These are phyloP conservation scores for Muscina levida DNA, from an alignment of 2,888 invertebrate genomes.

Conservation along the genomic window DNA sequence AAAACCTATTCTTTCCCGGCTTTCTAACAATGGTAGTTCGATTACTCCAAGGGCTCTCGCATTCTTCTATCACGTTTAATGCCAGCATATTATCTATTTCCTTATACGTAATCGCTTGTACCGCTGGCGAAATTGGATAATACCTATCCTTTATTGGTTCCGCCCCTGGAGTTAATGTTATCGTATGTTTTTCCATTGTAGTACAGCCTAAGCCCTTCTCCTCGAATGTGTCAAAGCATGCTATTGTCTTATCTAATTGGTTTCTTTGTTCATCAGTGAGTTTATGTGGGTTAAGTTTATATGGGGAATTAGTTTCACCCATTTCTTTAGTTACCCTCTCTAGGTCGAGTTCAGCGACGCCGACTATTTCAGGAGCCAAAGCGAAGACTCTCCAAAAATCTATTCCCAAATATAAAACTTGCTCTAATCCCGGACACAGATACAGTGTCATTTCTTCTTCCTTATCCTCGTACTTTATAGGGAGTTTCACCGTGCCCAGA, in stretches of 20 bases:
- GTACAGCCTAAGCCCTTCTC: constrained; percentile 15
- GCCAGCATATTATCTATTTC: constrained; percentile 29
- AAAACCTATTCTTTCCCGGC: neutral
- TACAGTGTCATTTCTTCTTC: neutral
- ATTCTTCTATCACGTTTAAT: constrained; percentile 21
- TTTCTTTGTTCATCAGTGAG: neutral
- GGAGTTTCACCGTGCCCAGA: constrained; percentile 6
- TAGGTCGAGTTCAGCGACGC: constrained; percentile 20
- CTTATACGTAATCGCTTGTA: constrained; percentile 6
- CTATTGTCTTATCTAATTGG: neutral
- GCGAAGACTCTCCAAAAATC: constrained; percentile 30
- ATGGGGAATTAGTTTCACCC: neutral
- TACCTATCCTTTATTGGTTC: constrained; percentile 13
- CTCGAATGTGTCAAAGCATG: constrained; percentile 15
- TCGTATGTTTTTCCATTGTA: neutral
- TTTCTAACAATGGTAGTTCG: constrained; percentile 10
- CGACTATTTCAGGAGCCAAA: constrained; percentile 15
- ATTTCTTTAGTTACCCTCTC: neutral
- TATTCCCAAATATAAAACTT: constrained; percentile 24
- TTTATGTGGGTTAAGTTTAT: constrained; percentile 12
- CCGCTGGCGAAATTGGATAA: constrained; percentile 25
- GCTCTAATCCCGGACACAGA: constrained; percentile 41
- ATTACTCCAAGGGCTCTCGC: constrained; percentile 30
- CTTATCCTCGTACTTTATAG: constrained; percentile 13
- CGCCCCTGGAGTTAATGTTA: constrained; percentile 4